phyloP scores from a whole-genome alignment of 2,888 invertebrate genomes.

The Coenonympha glycerion region DNA sequence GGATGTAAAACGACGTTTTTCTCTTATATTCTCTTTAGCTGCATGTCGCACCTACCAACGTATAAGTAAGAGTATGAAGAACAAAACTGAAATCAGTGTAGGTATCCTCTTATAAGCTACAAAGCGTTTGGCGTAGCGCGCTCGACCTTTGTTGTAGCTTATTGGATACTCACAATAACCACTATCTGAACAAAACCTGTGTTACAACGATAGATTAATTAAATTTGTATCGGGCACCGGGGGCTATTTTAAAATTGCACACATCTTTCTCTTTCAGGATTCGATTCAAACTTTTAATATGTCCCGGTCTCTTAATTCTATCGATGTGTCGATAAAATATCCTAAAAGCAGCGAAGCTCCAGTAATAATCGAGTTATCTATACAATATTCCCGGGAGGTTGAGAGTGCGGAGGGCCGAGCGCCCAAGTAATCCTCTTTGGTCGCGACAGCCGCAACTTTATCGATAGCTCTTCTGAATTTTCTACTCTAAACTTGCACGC shows the following conservation, averaged over 20 bases:
- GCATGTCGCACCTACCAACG: too few relatives aligned
- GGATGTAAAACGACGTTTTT: too few relatives aligned
- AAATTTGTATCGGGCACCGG: neutral
- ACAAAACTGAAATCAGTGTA: too few relatives aligned
- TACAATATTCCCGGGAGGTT: constrained; percentile 32
- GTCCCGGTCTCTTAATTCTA: neutral
- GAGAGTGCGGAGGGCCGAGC: constrained; percentile 35
- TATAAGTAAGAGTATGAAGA: too few relatives aligned
- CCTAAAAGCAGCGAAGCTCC: constrained; percentile 23
- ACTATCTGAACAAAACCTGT: neutral
- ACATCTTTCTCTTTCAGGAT: neutral
- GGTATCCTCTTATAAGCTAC: too few relatives aligned
- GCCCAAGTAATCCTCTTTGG: constrained; percentile 54
- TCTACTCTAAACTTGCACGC: constrained; percentile 54
- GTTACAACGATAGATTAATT: neutral
- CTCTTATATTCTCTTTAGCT: too few relatives aligned
- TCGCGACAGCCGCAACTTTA: constrained; percentile 51
- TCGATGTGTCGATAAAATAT: neutral
- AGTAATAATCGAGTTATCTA: constrained; percentile 56
- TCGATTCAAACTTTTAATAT: neutral
- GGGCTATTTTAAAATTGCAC: neutral
- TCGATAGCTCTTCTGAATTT: constrained; percentile 53
- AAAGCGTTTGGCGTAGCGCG: too few relatives aligned
- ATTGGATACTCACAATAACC: neutral
- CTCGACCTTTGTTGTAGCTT: too few relatives aligned